Percentiles rank a stretch among this genome's conserved stretches.
Conservation (phyloP, 2,888 invertebrate species). For the Argynnis bischoffii region DNA sequence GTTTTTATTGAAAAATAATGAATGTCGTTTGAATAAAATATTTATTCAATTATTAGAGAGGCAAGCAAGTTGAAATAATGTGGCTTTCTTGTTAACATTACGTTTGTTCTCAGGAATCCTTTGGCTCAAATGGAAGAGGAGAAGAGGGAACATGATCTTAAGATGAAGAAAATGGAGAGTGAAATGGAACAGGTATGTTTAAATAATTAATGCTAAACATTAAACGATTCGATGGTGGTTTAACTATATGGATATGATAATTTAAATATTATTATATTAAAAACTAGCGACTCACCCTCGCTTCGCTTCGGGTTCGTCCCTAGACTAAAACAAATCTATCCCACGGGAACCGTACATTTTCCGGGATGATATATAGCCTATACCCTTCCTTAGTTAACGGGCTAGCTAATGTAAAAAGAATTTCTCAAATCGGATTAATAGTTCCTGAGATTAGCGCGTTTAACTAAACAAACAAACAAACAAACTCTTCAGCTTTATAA, state of each 20-base stretch:
- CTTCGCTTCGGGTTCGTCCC: no score
- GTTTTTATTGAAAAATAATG: slow-evolving; percentile 4
- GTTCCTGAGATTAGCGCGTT: no score
- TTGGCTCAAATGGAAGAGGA: slow-evolving; percentile 99
- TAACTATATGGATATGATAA: no score
- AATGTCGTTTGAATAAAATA: slow-evolving; percentile 1
- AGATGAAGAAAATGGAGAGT: slow-evolving; percentile 99
- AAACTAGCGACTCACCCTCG: no score
- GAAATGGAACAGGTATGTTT: slow-evolving; percentile 94
- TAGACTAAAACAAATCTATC: no score
- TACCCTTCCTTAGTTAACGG: no score
- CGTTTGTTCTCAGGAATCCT: slow-evolving; percentile 90
- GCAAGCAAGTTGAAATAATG: neutral
- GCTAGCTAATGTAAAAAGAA: no score
- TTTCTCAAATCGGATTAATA: no score
- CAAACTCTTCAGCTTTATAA: no score
- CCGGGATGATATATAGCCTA: no score
- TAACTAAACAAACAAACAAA: no score
- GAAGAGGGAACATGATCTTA: slow-evolving; percentile 96
- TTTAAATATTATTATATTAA: neutral
- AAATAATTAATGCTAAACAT: neutral
- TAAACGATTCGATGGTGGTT: neutral
- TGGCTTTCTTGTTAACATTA: slow-evolving; percentile 11
- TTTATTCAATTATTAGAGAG: neutral
- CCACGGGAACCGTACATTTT: no score